Evolutionary conservation across 2,888 invertebrate genomes (phyloP).

Genomic region (Herminia tarsipennalis): DNA sequence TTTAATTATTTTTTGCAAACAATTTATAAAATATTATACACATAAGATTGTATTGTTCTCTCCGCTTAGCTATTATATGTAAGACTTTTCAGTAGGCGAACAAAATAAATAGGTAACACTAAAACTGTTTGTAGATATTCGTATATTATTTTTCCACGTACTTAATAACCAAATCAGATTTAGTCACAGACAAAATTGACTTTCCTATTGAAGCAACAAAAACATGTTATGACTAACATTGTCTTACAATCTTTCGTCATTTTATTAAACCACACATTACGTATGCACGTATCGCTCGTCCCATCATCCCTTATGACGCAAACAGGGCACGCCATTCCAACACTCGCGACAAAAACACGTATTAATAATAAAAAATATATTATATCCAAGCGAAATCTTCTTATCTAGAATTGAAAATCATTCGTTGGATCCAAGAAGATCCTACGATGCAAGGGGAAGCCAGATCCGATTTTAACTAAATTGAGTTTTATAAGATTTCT

Average conservation of each 20-base stretch:
- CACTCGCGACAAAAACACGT: conserved; percentile 31
- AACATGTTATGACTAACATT: neutral
- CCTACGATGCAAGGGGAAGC: conserved; percentile 54
- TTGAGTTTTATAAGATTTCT: conserved; percentile 70
- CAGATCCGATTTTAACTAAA: conserved; percentile 72
- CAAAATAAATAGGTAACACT: too few relatives aligned
- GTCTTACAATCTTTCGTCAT: conserved; percentile 8
- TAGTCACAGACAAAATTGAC: too few relatives aligned
- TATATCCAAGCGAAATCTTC: conserved; percentile 60
- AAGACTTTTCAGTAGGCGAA: too few relatives aligned
- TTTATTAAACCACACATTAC: conserved; percentile 17
- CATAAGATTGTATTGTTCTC: too few relatives aligned
- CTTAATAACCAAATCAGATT: too few relatives aligned
- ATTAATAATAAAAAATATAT: conserved; percentile 58
- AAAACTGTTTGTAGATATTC: too few relatives aligned
- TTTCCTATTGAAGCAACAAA: too few relatives aligned
- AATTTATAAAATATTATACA: too few relatives aligned
- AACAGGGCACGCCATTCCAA: conserved; percentile 7
- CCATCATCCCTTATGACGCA: conserved; percentile 14
- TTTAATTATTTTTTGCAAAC: too few relatives aligned
- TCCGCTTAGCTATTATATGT: too few relatives aligned
- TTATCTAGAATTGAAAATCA: conserved; percentile 76
- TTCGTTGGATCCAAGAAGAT: conserved; percentile 55
- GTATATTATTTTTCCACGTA: too few relatives aligned
- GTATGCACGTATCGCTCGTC: conserved; percentile 10